Conservation (phyloP, 2,797 vertebrate species). For the Fundulus diaphanus region DNA sequence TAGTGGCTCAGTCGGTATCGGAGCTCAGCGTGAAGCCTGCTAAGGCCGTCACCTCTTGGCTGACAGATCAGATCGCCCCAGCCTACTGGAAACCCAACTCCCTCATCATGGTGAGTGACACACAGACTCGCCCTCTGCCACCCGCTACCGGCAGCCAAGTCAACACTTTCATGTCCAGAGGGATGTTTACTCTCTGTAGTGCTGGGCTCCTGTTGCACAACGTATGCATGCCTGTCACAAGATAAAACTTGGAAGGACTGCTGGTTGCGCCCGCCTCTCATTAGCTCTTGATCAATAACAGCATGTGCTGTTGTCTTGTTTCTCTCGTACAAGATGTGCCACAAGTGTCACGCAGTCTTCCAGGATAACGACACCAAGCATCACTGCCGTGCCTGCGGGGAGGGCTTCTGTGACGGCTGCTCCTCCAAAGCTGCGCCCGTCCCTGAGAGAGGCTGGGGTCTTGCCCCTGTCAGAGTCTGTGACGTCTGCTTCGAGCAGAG, state of each 20-base stretch:
- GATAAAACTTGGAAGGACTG: slow-evolving; percentile 37
- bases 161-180: slow-evolving; percentile 69
- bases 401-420: slow-evolving; percentile 96
- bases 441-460: slow-evolving; percentile 96
- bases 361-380: slow-evolving; percentile 97
- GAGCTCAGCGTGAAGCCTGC: slow-evolving; percentile 97
- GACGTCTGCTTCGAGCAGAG: slow-evolving; percentile 88
- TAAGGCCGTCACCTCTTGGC: slow-evolving; percentile 96
- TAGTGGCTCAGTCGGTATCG: slow-evolving; percentile 97
- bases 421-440: slow-evolving; percentile 93
- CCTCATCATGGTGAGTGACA: slow-evolving; percentile 89
- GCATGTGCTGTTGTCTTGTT: slow-evolving; percentile 34
- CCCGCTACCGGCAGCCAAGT: slow-evolving; percentile 58
- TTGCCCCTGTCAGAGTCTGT: slow-evolving; percentile 94
- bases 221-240: slow-evolving; percentile 52
- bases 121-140: slow-evolving; percentile 52
- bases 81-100: slow-evolving; percentile 98
- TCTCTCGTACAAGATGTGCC: slow-evolving; percentile 84
- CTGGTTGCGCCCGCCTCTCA: slow-evolving; percentile 1
- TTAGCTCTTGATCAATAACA: slow-evolving; percentile 39
- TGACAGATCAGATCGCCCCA: slow-evolving; percentile 96
- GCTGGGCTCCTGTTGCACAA: slow-evolving; percentile 55
- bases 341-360: slow-evolving; percentile 90
- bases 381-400: slow-evolving; percentile 97
- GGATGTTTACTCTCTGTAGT: slow-evolving; percentile 65